phyloP scores from a whole-genome alignment of 2,888 invertebrate genomes.

The Aspidapion aeneum region DNA sequence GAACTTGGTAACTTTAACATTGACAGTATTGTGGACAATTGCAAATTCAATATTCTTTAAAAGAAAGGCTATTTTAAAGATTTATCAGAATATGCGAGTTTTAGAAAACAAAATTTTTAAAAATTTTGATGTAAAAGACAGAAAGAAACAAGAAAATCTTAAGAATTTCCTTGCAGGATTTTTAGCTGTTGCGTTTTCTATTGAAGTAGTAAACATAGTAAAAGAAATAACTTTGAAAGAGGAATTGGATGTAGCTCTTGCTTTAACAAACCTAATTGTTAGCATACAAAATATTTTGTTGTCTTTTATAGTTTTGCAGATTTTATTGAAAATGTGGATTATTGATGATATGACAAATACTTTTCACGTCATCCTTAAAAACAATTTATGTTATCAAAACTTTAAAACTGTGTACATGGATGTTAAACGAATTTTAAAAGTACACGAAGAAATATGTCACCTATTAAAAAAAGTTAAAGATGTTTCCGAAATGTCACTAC shows the following conservation, averaged over 20 bases:
- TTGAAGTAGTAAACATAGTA: background rate
- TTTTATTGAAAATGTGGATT: background rate
- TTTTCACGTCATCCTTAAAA: background rate
- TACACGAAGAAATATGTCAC: background rate
- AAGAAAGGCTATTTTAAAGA: conserved; percentile 6
- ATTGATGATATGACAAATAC: background rate
- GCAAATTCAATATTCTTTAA: background rate
- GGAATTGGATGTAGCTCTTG: background rate
- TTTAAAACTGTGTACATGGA: background rate
- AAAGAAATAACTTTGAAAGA: background rate
- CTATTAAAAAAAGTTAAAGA: background rate
- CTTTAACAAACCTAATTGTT: background rate
- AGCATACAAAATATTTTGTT: background rate
- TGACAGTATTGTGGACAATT: background rate
- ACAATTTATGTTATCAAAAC: background rate
- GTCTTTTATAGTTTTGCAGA: background rate
- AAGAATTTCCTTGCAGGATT: background rate
- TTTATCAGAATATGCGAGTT: background rate
- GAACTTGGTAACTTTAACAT: background rate
- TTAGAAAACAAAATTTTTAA: conserved; percentile 1
- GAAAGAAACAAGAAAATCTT: background rate
- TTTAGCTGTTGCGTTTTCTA: background rate
- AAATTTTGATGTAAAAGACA: background rate
- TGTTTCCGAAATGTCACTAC: background rate
- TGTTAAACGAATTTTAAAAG: background rate